phyloP scores from a whole-genome alignment of 2,797 vertebrate genomes.

The Sebastes hubbsi region DNA sequence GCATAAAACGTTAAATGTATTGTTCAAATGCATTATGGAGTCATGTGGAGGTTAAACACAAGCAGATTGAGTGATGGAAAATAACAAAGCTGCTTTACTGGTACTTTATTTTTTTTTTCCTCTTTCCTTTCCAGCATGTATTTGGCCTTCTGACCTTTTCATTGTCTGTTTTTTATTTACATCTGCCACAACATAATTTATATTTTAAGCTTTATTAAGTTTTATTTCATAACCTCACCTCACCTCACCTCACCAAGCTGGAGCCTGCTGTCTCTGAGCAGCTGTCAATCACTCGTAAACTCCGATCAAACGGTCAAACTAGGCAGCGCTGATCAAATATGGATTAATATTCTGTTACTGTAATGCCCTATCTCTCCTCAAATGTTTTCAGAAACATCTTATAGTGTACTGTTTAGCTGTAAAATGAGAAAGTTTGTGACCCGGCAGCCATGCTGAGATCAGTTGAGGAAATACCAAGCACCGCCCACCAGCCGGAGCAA shows the following conservation, averaged over 20 bases:
- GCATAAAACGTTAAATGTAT: not conserved
- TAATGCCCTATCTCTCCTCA: no score
- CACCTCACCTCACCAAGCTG: not conserved
- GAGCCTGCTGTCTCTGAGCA: no score
- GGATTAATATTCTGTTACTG: no score
- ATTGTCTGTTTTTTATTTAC: not conserved
- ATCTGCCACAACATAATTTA: not conserved
- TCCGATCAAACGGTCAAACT: no score
- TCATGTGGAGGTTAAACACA: not conserved
- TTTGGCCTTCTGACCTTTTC: not conserved
- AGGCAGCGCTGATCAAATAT: no score
- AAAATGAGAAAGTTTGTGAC: no score
- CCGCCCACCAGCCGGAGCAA: no score
- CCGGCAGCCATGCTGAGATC: no score
- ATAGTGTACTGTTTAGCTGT: no score
- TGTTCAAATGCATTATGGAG: not conserved
- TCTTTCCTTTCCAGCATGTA: not conserved
- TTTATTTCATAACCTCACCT: not conserved
- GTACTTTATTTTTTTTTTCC: not conserved
- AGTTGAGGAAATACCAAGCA: no score
- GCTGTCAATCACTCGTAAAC: no score
- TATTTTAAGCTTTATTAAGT: not conserved
- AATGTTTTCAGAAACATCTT: no score
- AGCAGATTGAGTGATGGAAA: not conserved
- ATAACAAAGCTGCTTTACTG: not conserved